Evolutionary conservation across 2,888 invertebrate species (phyloP), one percentile per base, ranked within the genome.

Genomic region (Andrena bicolor): DNA sequence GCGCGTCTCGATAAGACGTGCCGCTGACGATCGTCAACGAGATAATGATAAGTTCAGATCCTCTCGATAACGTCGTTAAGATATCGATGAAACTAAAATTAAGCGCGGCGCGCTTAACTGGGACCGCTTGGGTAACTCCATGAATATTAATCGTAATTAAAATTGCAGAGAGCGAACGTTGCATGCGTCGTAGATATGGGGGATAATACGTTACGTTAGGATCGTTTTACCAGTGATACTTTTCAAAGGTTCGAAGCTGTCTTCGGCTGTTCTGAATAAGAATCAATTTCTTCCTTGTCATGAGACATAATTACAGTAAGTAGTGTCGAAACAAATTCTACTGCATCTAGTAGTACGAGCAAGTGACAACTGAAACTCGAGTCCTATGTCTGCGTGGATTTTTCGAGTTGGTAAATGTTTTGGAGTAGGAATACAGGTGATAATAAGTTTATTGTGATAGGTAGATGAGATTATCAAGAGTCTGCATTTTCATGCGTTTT

Each of bases 131-230:
- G 23, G 56, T 56, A 56, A 23, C 10, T 23, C 23, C 56, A 56
- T 56, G 56, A 56, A 56, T 56, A 56, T 56, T 56, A 56, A 56
- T 20, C 23, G 20, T 8, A 26, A 56, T 56, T 23, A 56, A 20
- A 56, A 20, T 23, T 8, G 23, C 23, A 23, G 56, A 2, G 23
- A 56, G 35, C 49, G 28, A 70, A 51, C 49, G 49, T 8, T 28
- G 60, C 5, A 16, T 60, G 49, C 8, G 32, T 26, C 10, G 23
- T 41, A 41, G 41, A 16, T 13, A 13, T 8, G 23, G 23, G 23
- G 0, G 53, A 26, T 53, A 7, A 53, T 23, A 23, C 20, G 53
- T 23, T 8, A 23, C n/a, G 0, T 51, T 51, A 8, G 13, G 10
- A 56, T 56, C 23, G 23, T 26, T 13, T 56, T 26, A 20, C 8